phyloP scores from a whole-genome alignment of 2,888 invertebrate species.

The Aelia acuminata region DNA sequence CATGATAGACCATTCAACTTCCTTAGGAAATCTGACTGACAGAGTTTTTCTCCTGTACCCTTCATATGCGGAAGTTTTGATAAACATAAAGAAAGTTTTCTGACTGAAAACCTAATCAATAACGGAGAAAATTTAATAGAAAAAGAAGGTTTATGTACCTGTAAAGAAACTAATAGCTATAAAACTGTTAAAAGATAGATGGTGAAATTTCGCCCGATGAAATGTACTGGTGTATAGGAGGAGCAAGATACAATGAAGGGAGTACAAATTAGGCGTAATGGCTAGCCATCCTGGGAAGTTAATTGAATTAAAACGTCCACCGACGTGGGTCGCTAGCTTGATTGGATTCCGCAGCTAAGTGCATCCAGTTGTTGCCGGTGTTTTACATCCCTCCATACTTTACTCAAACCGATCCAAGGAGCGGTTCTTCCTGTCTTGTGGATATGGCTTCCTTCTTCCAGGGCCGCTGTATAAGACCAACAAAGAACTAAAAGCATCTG shows the following conservation, averaged over 20 bases:
- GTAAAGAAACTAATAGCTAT: not conserved
- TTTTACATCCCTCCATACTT: conserved; percentile 1
- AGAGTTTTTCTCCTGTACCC: too few species aligned
- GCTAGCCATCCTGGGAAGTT: not conserved
- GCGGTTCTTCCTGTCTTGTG: not conserved
- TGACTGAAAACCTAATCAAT: not conserved
- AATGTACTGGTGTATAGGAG: not conserved
- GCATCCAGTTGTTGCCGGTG: not conserved
- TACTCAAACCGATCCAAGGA: not conserved
- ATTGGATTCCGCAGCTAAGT: conserved; percentile 9
- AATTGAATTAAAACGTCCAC: conserved; percentile 20
- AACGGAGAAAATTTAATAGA: not conserved
- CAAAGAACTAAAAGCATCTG: not conserved
- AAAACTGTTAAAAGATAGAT: not conserved
- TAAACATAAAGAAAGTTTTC: not conserved
- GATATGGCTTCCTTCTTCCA: not conserved
- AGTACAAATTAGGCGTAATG: conserved; percentile 22
- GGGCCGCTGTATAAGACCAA: not conserved
- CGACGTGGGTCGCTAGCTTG: not conserved
- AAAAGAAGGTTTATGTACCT: not conserved
- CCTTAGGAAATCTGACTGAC: too few species aligned
- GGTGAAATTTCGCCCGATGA: not conserved
- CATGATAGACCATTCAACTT: too few species aligned
- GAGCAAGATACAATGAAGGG: not conserved
- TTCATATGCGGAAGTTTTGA: too few species aligned